Evolutionary conservation across 2,113 vertebrate species (phyloP), one percentile per base, ranked within the genome.

Genomic region (Hypanus sabinus): DNA sequence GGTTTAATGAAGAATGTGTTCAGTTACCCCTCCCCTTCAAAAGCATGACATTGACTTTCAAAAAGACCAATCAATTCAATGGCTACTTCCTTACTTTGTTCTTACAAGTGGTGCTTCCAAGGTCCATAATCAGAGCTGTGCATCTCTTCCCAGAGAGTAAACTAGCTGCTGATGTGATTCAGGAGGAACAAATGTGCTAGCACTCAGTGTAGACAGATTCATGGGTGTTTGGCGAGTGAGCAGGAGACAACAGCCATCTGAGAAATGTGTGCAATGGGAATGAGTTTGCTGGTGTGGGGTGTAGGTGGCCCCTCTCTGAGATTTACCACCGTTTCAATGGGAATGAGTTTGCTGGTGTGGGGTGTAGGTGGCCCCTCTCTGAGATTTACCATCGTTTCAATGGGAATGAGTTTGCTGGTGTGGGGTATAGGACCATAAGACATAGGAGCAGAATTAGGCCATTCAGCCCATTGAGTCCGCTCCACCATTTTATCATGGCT

Each of bases 211-310:
- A 94, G 96, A 96, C 97, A 98, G 98, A 98, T 98, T 97, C 97
- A 98, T 98, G 96, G 97, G 95, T 95, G 96, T 97, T 97, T 97
- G 96, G 97, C 97, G 97, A 97, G 97, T 95, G 96, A 96, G 95
- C 96, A 97, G 96, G 97, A 97, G 96, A 95, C 95, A 96, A 97
- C 96, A 97, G 97, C 96, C 80, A 11, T 95, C 96, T 95, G 94
- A 96, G 98, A 98, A 98, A 98, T 98, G 97, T 65, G 95, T 96
- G 97, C 94, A 94, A 96, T 96, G 97, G 46, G 97, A 97, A 98
- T 98, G 97, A 95, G 94, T 94, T 87, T 94, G 95, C 75, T 0
- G 11, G 94, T 92, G 65, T 65, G 95, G 95, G 95, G 94, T 96
- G 96, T 95, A 95, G 95, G 95, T 96, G 96, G 96, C 96, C 96